Conservation (phyloP, 1,140 invertebrate species). For the Bathynomus jamesi region DNA sequence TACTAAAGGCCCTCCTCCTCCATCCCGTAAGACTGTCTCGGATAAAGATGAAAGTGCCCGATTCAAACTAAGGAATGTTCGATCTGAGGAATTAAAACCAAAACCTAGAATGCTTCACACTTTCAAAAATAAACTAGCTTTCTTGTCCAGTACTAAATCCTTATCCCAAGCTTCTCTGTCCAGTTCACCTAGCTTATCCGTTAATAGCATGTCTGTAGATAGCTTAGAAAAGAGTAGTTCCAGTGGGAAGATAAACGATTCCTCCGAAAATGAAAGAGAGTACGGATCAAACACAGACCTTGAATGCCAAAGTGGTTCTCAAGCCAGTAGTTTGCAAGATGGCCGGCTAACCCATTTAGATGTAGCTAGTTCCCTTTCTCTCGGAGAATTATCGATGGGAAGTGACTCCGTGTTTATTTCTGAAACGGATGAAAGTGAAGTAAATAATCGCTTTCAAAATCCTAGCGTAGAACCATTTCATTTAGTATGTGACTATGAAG, state of each 20-base stretch:
- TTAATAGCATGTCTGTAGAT: slow-evolving; percentile 27
- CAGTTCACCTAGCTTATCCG: slow-evolving; percentile 18
- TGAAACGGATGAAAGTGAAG: slow-evolving; percentile 24
- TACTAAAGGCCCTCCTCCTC: not conserved
- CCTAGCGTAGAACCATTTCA: not conserved
- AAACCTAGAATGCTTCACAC: not conserved
- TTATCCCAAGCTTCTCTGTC: not conserved
- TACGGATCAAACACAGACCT: slow-evolving; percentile 15
- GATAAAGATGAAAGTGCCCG: not conserved
- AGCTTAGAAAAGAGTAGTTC: slow-evolving; percentile 24
- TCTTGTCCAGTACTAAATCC: not conserved
- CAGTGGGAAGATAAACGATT: slow-evolving; percentile 1
- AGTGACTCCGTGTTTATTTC: slow-evolving; percentile 40
- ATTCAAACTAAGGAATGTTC: not conserved
- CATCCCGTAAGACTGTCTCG: too few relatives aligned
- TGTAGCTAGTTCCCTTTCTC: slow-evolving; percentile 35
- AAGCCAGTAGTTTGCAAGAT: slow-evolving; percentile 12
- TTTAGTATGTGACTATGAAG: too few relatives aligned
- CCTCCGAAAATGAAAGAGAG: slow-evolving; percentile 26
- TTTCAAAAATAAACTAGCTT: not conserved
- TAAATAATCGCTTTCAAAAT: slow-evolving; percentile 23
- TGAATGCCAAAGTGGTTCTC: slow-evolving; percentile 19
- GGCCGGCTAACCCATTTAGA: slow-evolving; percentile 17
- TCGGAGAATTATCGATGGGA: slow-evolving; percentile 40
- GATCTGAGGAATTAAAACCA: not conserved